phyloP scores from a whole-genome alignment of 2,797 vertebrate genomes.

The Ptychadena robeensis region DNA sequence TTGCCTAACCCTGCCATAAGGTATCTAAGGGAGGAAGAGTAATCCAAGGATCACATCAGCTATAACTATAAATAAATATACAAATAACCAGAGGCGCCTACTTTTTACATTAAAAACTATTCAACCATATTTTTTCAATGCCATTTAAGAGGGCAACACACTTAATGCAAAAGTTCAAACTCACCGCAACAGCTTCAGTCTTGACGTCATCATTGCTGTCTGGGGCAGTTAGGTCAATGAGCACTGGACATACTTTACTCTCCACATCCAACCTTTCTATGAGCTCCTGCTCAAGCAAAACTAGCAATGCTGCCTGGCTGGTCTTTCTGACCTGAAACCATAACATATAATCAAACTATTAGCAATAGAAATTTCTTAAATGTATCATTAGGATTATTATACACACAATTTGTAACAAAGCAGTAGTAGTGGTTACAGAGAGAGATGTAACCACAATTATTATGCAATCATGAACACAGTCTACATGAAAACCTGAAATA shows the following conservation, averaged over 20 bases:
- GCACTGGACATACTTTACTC: constrained; percentile 85
- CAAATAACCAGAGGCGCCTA: not conserved
- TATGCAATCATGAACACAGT: not conserved
- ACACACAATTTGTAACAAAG: not conserved
- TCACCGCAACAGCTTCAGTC: constrained; percentile 88
- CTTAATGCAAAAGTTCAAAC: constrained; percentile 61
- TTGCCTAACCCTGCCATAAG: too few relatives aligned
- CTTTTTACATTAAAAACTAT: not conserved
- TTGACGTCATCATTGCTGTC: constrained; percentile 89
- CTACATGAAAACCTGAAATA: too few relatives aligned
- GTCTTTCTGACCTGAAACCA: constrained; percentile 83
- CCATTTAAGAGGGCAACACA: too few relatives aligned
- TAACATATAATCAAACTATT: not conserved
- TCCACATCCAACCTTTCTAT: constrained; percentile 85
- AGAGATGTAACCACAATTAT: not conserved
- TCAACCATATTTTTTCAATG: not conserved
- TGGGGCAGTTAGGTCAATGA: constrained; percentile 86
- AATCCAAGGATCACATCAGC: too few relatives aligned
- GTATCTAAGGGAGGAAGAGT: too few relatives aligned
- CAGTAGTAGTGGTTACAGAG: too few relatives aligned
- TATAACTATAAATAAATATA: too few relatives aligned
- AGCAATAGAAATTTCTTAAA: not conserved
- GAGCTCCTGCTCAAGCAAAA: constrained; percentile 86
- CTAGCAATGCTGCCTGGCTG: constrained; percentile 85
- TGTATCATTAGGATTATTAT: not conserved